Evolutionary conservation across 2,797 vertebrate species (phyloP).

Genomic region (Tapirus indicus): DNA sequence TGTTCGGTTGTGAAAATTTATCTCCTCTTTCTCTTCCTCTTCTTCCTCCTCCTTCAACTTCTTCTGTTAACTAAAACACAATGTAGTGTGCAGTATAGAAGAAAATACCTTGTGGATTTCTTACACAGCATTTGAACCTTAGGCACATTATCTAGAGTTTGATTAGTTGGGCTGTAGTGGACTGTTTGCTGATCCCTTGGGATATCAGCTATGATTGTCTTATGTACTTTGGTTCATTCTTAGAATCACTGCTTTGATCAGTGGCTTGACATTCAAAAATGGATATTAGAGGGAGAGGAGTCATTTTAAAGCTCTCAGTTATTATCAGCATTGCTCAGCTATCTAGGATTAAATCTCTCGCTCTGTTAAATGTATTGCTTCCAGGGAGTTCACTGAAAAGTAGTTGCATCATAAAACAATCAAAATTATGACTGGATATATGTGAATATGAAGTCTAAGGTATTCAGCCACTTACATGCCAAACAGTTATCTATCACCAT

Average conservation of each 20-base stretch:
- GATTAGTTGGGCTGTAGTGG: not conserved
- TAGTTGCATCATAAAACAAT: conserved; percentile 40
- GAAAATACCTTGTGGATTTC: not conserved
- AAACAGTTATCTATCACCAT: not conserved
- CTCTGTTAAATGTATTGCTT: not conserved
- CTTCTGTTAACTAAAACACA: conserved; percentile 13
- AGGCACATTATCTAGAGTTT: not conserved
- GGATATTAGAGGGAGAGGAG: not conserved
- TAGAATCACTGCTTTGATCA: conserved; percentile 45
- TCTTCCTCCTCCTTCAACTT: not conserved
- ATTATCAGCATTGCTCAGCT: not conserved
- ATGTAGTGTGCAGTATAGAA: not conserved
- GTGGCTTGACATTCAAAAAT: not conserved
- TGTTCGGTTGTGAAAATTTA: not conserved
- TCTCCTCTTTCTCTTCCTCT: not conserved
- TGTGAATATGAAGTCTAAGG: not conserved
- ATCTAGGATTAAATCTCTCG: not conserved
- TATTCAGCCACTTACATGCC: not conserved
- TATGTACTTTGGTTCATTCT: conserved; percentile 16
- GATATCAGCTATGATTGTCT: conserved; percentile 14
- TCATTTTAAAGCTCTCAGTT: conserved; percentile 10
- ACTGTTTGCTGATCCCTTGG: not conserved
- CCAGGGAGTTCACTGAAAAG: not conserved
- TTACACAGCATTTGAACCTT: not conserved
- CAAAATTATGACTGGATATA: not conserved